These are phyloP conservation scores for Melinaea menophilus DNA, from an alignment of 2,888 invertebrate genomes.

Conservation along the genomic window DNA sequence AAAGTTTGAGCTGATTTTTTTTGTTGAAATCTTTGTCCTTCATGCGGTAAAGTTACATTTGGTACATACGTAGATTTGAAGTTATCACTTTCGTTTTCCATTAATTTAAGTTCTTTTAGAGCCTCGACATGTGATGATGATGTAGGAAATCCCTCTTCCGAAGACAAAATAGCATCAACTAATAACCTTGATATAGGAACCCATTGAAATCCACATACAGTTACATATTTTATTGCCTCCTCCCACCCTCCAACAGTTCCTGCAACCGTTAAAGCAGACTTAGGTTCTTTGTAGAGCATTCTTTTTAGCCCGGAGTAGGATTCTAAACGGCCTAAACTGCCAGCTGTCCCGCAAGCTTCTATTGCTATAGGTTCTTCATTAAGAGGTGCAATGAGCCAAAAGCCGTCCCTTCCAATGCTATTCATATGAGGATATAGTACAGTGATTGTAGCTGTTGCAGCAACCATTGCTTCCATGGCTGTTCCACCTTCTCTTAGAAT, in stretches of 20 bases:
- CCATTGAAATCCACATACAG: slow-evolving; percentile 58
- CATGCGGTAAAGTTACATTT: slow-evolving; percentile 14
- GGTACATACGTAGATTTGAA: too few relatives aligned
- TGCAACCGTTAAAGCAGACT: slow-evolving; percentile 61
- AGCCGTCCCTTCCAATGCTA: slow-evolving; percentile 58
- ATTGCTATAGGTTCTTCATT: slow-evolving; percentile 58
- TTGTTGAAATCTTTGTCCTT: slow-evolving; percentile 55
- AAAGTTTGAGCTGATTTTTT: slow-evolving; percentile 55
- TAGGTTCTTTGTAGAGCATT: slow-evolving; percentile 57
- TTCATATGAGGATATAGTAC: slow-evolving; percentile 71
- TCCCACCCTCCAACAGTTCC: slow-evolving; percentile 68
- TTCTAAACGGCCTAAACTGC: slow-evolving; percentile 54
- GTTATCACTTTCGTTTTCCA: background rate
- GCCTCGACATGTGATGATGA: slow-evolving; percentile 41
- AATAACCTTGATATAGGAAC: slow-evolving; percentile 50
- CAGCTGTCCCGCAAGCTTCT: slow-evolving; percentile 64
- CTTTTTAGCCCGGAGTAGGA: slow-evolving; percentile 28
- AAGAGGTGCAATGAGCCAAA: slow-evolving; percentile 39
- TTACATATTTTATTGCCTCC: slow-evolving; percentile 61
- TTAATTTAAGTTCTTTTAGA: slow-evolving; percentile 21
- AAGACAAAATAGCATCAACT: slow-evolving; percentile 61
- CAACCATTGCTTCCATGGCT: slow-evolving; percentile 39
- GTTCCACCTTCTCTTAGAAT: too few relatives aligned
- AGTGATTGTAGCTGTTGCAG: slow-evolving; percentile 65
- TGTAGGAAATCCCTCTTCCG: slow-evolving; percentile 59